A percentile compares a stretch with the other conserved stretches of the same genome.
Evolutionary conservation across 1,140 invertebrate species (phyloP).

Genomic region (Reticulitermes speratus): DNA sequence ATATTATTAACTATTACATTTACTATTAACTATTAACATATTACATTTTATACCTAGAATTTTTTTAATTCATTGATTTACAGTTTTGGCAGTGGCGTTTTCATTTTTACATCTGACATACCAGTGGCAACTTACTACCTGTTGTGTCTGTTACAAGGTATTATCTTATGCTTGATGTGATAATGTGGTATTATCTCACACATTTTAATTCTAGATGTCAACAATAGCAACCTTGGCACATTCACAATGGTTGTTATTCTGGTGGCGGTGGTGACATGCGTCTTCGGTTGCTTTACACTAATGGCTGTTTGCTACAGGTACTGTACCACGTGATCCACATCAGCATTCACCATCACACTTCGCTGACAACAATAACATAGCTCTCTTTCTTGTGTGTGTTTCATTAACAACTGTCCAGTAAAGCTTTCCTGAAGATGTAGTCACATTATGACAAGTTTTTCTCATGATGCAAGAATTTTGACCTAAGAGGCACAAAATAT

Average conservation of each 20-base stretch:
- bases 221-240: constrained; percentile 80
- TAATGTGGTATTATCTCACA: background rate
- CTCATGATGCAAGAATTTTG: background rate
- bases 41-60: too few relatives aligned
- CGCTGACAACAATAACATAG: background rate
- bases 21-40: too few relatives aligned
- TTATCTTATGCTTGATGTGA: too few relatives aligned
- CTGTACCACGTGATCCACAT: constrained; percentile 48
- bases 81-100: too few relatives aligned
- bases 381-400: background rate
- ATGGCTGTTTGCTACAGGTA: constrained; percentile 96
- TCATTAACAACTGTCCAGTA: background rate
- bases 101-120: too few relatives aligned
- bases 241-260: constrained; percentile 88
- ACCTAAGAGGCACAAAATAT: background rate
- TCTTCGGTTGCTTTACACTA: constrained; percentile 93
- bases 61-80: too few relatives aligned
- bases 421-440: background rate
- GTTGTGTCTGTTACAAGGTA: too few relatives aligned
- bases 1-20: too few relatives aligned
- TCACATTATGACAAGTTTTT: background rate
- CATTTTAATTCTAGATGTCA: constrained; percentile 63
- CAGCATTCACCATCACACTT: constrained; percentile 33
- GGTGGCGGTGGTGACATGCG: constrained; percentile 84
- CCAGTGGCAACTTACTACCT: too few relatives aligned